Conservation (phyloP, 2,888 invertebrate species). For the Thera britannica region DNA sequence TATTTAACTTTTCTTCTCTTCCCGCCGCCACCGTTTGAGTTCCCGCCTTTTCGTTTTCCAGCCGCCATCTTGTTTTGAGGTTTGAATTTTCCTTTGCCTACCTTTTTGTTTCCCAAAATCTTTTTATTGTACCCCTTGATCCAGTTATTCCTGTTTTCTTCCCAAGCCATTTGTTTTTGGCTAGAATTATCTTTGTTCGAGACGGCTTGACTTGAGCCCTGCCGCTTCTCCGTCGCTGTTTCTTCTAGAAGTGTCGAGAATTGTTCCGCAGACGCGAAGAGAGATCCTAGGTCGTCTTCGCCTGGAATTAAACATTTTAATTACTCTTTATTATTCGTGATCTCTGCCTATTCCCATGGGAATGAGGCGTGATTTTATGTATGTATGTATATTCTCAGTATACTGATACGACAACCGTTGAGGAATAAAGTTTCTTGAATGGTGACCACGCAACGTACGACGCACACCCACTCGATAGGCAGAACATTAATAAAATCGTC, state of each 20-base stretch:
- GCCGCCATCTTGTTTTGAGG: slow-evolving; percentile 51
- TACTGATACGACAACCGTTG: no score
- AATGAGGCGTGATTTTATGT: no score
- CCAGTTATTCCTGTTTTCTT: slow-evolving; percentile 88
- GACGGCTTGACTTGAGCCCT: slow-evolving; percentile 87
- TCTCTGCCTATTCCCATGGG: no score
- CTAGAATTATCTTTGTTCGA: slow-evolving; percentile 92
- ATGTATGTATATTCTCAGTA: no score
- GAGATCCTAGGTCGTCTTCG: slow-evolving; percentile 82
- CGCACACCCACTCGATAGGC: no score
- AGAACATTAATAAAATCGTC: no score
- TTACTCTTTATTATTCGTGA: not conserved
- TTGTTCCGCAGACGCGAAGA: slow-evolving; percentile 94
- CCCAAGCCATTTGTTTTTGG: slow-evolving; percentile 92
- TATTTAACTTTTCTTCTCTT: slow-evolving; percentile 69
- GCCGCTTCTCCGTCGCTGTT: slow-evolving; percentile 87
- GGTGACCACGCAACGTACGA: no score
- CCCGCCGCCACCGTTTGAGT: slow-evolving; percentile 60
- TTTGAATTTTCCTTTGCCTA: slow-evolving; percentile 46
- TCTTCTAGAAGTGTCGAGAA: slow-evolving; percentile 95
- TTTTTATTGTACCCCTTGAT: slow-evolving; percentile 84
- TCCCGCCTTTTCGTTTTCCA: slow-evolving; percentile 60
- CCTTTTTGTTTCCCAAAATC: slow-evolving; percentile 64
- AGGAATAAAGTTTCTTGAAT: no score
- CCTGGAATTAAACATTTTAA: slow-evolving; percentile 51